Base-by-base conservation (phyloP, 2,113 vertebrate genomes). In the Plecturocebus donacophilus region DNA sequence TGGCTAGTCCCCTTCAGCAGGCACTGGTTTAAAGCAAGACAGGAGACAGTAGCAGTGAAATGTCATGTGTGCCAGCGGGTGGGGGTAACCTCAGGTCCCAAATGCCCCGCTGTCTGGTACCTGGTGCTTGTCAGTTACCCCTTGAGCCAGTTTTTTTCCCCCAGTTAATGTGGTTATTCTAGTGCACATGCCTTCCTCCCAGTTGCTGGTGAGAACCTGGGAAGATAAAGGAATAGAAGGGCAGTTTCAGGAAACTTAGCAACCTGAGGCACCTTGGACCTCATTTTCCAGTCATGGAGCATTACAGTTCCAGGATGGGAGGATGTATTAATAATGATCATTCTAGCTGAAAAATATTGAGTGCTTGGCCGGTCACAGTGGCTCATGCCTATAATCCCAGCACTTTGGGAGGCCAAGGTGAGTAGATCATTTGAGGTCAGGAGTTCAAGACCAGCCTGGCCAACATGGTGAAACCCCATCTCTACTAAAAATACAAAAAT, bases 341-440 rank as follows among this genome's bases (percentile, higher is more conserved):
- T 87, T 84, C 49, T 84, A 56, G 47, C 47, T 86, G 64, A 89
- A 85, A 95, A 97, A 73, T 79, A 81, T 35, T 95, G 68, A 81
- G 35, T 2, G 5, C 80, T 71, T 9, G 11, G 25, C 27, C 21
- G 21, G 56, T 6, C 56, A 9, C 21, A 21, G 56, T 25, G 56
- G 56, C 21, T 58, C 21, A 58, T 7, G 8, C 56, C 27, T 64
- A 5, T 30, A 30, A 64, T 64, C 27, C 11, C 11, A 30, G 61
- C 61, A 64, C 61, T 64, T 64, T 64, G 27, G 61, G 61, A 64
- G 61, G 61, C 27, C 1, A 27, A 64, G 61, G 27, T 1, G 23
- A 27, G 61, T 11, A 9, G 61, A 64, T 64, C 27, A 30, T 25
- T 25, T 64, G 61, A 64, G 27, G 25, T 30, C 27, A 30, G 61